phyloP scores from a whole-genome alignment of 2,888 invertebrate species.

The Ophion slaviceki region DNA sequence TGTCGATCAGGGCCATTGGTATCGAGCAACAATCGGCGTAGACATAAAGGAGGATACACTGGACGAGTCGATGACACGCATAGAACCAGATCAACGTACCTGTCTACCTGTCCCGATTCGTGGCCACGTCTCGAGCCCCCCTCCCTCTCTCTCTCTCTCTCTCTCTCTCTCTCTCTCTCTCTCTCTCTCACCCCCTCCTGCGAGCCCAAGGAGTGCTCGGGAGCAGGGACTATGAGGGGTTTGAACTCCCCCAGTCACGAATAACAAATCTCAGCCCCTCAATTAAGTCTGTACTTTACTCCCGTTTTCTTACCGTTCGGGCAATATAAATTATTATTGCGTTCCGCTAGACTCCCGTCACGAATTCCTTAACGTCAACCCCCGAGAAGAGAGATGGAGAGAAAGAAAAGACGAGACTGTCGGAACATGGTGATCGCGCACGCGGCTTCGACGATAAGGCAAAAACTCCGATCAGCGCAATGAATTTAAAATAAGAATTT shows the following conservation, averaged over 20 bases:
- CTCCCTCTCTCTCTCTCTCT: not conserved
- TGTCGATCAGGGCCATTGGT: slow-evolving; percentile 26
- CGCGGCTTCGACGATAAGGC: slow-evolving; percentile 42
- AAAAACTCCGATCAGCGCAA: slow-evolving; percentile 19
- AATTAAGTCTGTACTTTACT: slow-evolving; percentile 56
- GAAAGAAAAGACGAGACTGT: slow-evolving; percentile 15
- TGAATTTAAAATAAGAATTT: slow-evolving; percentile 38
- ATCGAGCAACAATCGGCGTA: slow-evolving; percentile 46
- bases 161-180: not conserved
- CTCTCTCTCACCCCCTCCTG: not conserved
- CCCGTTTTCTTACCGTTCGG: slow-evolving; percentile 45
- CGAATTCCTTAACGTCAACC: slow-evolving; percentile 55
- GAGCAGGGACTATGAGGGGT: slow-evolving; percentile 35
- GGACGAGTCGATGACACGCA: slow-evolving; percentile 66
- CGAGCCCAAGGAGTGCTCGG: not conserved
- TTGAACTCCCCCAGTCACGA: slow-evolving; percentile 60
- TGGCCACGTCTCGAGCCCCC: slow-evolving; percentile 3
- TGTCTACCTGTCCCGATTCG: slow-evolving; percentile 52
- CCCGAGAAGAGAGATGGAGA: not conserved
- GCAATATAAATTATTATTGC: slow-evolving; percentile 62
- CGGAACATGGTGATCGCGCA: slow-evolving; percentile 44
- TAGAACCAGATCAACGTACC: slow-evolving; percentile 63
- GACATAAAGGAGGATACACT: slow-evolving; percentile 24
- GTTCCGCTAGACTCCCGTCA: slow-evolving; percentile 43
- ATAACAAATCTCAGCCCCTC: slow-evolving; percentile 66